Evolutionary conservation across 2,113 vertebrate genomes (phyloP).

Genomic region (Colius striatus): DNA sequence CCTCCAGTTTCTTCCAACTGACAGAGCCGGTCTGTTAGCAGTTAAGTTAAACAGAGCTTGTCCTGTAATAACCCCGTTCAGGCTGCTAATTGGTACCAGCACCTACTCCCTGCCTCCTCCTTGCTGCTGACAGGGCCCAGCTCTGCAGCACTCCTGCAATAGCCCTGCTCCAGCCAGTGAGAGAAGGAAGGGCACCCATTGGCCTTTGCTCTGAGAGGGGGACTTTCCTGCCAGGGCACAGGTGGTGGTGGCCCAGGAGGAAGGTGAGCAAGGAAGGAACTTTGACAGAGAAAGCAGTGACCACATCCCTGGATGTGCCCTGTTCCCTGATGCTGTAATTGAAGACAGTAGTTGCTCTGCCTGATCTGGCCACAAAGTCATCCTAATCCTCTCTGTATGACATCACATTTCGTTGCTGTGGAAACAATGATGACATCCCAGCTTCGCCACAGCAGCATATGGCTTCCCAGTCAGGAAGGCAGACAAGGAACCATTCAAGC

Average conservation of each 20-base stretch:
- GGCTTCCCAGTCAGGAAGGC: not conserved
- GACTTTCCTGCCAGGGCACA: not conserved
- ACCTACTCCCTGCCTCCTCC: conserved; percentile 47
- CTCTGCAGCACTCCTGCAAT: not conserved
- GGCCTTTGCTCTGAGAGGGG: not conserved
- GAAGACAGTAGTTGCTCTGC: conserved; percentile 36
- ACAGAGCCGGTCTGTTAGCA: conserved; percentile 69
- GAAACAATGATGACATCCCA: conserved; percentile 36
- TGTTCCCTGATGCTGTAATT: not conserved
- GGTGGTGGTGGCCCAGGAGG: not conserved
- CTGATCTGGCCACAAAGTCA: conserved; percentile 24
- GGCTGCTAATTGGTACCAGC: conserved; percentile 72
- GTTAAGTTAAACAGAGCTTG: conserved; percentile 75
- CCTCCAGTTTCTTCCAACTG: conserved; percentile 68
- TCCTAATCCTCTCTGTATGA: conserved; percentile 40
- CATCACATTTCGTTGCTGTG: conserved; percentile 6
- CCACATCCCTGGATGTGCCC: not conserved
- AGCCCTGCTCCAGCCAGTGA: not conserved
- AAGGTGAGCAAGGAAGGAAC: not conserved
- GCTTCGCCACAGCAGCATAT: not conserved
- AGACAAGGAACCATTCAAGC: not conserved
- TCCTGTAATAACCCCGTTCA: conserved; percentile 73
- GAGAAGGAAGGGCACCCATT: not conserved
- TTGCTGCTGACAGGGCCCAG: not conserved
- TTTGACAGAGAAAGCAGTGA: not conserved